A percentile compares a stretch with the other conserved stretches of the same genome.
phyloP scores from a whole-genome alignment of 2,113 vertebrate genomes.

The Pelobates fuscus region DNA sequence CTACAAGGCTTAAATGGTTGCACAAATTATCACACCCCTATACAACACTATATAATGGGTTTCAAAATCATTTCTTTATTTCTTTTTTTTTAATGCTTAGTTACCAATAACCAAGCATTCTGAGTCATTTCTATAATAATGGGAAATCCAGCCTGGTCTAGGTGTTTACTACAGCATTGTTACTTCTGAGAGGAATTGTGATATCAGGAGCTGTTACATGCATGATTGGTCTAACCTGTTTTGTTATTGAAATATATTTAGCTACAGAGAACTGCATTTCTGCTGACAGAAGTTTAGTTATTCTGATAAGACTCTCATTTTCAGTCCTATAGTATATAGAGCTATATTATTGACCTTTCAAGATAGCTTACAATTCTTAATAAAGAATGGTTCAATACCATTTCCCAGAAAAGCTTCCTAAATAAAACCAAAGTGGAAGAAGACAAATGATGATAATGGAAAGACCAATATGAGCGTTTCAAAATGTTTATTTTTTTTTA shows the following conservation, averaged over 20 bases:
- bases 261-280: conserved; percentile 34
- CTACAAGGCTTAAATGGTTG: too few species aligned
- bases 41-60: too few species aligned
- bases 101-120: too few species aligned
- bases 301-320: conserved; percentile 47
- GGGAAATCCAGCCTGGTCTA: neutral
- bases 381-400: conserved; percentile 42
- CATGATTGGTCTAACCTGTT: conserved; percentile 33
- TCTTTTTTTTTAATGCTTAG: too few species aligned
- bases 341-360: conserved; percentile 50
- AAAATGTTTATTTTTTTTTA: conserved; percentile 36
- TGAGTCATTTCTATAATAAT: too few species aligned
- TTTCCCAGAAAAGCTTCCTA: conserved; percentile 31
- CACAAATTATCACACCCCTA: too few species aligned
- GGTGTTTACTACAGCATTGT: neutral
- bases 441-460: conserved; percentile 46
- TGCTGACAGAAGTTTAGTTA: conserved; percentile 28
- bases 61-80: too few species aligned
- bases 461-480: conserved; percentile 41
- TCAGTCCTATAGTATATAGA: conserved; percentile 35
- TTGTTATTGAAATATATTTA: conserved; percentile 47
- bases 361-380: conserved; percentile 49
- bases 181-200: conserved; percentile 26
- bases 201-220: conserved; percentile 32
- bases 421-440: conserved; percentile 41